These are phyloP conservation scores for Epinephelus awoara DNA, from an alignment of 2,797 vertebrate species.

Conservation along the genomic window DNA sequence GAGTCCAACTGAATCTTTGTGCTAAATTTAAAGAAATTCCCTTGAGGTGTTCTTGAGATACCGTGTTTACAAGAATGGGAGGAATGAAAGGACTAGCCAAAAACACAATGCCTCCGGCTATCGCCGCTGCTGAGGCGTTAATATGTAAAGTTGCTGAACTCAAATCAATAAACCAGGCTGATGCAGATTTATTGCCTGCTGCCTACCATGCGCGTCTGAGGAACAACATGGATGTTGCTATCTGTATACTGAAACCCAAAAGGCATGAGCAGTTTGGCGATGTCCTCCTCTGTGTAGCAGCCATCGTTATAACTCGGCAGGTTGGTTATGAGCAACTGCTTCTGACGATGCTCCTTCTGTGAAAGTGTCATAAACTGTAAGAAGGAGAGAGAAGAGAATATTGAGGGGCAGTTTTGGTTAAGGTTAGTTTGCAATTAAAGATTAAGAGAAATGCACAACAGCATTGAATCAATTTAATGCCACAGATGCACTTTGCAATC, in stretches of 20 bases:
- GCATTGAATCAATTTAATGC: no score
- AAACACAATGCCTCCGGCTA: no score
- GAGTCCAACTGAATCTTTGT: no score
- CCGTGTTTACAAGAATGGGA: no score
- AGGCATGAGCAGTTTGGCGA: conserved; percentile 24
- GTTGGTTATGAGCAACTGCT: conserved; percentile 36
- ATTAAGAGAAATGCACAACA: no score
- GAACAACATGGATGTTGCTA: conserved; percentile 52
- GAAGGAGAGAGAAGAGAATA: background rate
- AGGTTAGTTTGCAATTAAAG: background rate
- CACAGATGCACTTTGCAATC: no score
- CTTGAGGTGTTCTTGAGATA: no score
- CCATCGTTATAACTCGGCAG: background rate
- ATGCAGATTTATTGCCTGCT: background rate
- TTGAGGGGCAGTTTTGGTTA: background rate
- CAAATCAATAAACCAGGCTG: no score
- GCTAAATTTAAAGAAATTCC: no score
- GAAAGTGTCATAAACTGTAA: background rate
- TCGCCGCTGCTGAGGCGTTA: no score
- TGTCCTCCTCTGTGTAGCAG: conserved; percentile 52
- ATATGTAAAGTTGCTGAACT: no score
- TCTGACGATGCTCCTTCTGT: background rate
- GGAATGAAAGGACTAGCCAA: no score
- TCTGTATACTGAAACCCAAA: conserved; percentile 35
- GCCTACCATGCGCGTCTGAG: conserved; percentile 55